A percentile compares a stretch with the other conserved stretches of the same genome.
Conservation (phyloP, 2,113 vertebrate species). For the Montifringilla adamsi region DNA sequence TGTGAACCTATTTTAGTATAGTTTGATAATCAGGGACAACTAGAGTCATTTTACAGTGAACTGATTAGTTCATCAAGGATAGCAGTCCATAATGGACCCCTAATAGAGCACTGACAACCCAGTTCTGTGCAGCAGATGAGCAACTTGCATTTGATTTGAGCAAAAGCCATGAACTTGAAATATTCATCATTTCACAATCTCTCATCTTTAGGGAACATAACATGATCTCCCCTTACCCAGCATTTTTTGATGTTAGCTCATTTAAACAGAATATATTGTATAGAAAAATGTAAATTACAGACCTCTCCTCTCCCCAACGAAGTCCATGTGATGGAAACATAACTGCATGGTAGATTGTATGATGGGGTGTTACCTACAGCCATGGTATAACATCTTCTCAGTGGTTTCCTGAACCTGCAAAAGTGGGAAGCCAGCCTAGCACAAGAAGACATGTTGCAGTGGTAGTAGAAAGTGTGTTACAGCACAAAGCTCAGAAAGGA, state of each 20-base stretch:
- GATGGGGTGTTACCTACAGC: background rate
- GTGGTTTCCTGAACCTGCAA: background rate
- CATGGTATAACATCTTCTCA: background rate
- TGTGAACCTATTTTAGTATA: background rate
- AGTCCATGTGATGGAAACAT: background rate
- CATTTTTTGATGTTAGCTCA: background rate
- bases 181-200: background rate
- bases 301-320: background rate
- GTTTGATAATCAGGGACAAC: background rate
- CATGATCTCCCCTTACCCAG: background rate
- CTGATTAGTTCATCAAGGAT: background rate
- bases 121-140: background rate
- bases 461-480: background rate
- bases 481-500: background rate
- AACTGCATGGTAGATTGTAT: background rate
- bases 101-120: background rate
- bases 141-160: background rate
- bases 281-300: background rate
- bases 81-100: background rate
- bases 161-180: background rate
- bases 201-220: background rate
- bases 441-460: background rate
- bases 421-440: background rate
- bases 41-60: background rate
- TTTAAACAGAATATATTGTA: background rate